These are phyloP conservation scores for Craniophora ligustri DNA, from an alignment of 2,888 invertebrate genomes.

Conservation along the genomic window DNA sequence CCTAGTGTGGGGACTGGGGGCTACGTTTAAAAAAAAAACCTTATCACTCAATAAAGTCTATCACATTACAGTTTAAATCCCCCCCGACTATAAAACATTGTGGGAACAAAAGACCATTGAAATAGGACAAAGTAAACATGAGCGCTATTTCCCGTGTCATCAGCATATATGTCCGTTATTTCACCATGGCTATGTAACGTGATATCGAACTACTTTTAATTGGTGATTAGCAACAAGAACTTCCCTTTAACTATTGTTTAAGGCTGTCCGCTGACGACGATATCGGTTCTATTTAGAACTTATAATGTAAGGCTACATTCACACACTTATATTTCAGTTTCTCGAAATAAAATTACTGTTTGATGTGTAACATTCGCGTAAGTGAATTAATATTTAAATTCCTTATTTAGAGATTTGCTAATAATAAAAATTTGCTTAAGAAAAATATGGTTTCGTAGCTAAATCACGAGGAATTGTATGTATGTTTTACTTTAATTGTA, in stretches of 20 bases:
- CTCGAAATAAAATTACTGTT: too few species aligned
- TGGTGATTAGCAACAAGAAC: constrained; percentile 40
- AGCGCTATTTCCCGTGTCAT: not conserved
- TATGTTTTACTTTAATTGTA: too few species aligned
- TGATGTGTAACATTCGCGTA: too few species aligned
- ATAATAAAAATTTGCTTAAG: too few species aligned
- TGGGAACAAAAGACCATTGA: not conserved
- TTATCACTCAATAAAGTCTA: not conserved
- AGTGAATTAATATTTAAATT: too few species aligned
- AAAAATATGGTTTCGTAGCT: too few species aligned
- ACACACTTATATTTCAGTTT: too few species aligned
- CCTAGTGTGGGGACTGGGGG: too few species aligned
- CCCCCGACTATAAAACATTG: not conserved
- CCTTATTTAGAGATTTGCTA: too few species aligned
- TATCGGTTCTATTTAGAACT: constrained; percentile 21
- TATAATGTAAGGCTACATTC: constrained; percentile 1
- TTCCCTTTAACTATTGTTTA: constrained; percentile 27
- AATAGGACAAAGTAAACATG: not conserved
- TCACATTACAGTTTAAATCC: not conserved
- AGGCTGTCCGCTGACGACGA: constrained; percentile 23
- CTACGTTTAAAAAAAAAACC: too few species aligned
- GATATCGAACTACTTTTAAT: constrained; percentile 30
- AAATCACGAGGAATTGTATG: too few species aligned
- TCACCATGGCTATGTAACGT: not conserved
- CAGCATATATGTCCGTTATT: constrained; percentile 1